A percentile compares a stretch with the other conserved stretches of the same genome.
Evolutionary conservation across 2,888 invertebrate species (phyloP).

Genomic region (Eupithecia abbreviata): DNA sequence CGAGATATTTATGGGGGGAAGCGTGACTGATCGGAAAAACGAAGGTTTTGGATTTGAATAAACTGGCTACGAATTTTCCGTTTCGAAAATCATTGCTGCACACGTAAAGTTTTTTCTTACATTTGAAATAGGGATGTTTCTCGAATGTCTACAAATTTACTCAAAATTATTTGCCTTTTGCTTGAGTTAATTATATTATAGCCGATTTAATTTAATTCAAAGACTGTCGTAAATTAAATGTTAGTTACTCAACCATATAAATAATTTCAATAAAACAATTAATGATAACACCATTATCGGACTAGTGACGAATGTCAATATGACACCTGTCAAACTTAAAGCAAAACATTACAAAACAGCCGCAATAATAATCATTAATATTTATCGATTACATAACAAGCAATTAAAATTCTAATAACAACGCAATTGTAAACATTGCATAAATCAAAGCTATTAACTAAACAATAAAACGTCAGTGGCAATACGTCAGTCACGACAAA

Average conservation of each 20-base stretch:
- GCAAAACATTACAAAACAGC: conserved; percentile 24
- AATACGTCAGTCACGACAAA: conserved; percentile 57
- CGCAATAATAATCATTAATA: conserved; percentile 12
- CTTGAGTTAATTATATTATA: background rate
- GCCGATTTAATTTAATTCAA: background rate
- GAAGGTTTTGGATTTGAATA: conserved; percentile 40
- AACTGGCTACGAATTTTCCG: conserved; percentile 20
- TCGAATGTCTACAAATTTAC: background rate
- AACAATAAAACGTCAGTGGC: conserved; percentile 65
- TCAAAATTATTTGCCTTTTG: background rate
- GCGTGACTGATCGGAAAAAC: conserved; percentile 77
- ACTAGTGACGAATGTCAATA: conserved; percentile 19
- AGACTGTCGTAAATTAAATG: background rate
- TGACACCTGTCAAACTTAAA: conserved; percentile 23
- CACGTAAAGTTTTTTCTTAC: background rate
- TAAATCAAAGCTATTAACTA: conserved; percentile 66
- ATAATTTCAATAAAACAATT: background rate
- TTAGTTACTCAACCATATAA: no score
- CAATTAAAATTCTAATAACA: conserved; percentile 54
- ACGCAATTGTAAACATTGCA: conserved; percentile 49
- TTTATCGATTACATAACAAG: conserved; percentile 44
- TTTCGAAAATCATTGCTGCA: conserved; percentile 10
- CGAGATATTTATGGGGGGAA: conserved; percentile 74
- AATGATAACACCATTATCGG: background rate
- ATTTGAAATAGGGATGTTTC: background rate